phyloP scores from a whole-genome alignment of 2,113 vertebrate genomes.

The Garra rufa region DNA sequence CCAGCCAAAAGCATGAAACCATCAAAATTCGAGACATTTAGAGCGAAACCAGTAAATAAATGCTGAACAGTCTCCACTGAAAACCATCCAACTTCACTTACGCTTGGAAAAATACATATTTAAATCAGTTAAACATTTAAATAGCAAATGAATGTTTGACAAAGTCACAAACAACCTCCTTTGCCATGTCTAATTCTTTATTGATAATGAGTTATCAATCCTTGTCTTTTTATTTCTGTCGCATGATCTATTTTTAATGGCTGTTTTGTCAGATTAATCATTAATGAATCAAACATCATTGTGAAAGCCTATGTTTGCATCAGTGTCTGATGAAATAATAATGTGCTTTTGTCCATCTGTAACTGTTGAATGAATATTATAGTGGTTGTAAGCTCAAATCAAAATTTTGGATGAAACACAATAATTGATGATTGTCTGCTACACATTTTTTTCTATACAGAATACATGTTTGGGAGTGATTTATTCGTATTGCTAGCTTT shows the following conservation, averaged over 20 bases:
- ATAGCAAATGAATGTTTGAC: background rate
- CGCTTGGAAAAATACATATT: background rate
- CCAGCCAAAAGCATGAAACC: too few relatives aligned
- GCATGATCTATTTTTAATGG: conserved; percentile 18
- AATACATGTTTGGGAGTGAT: background rate
- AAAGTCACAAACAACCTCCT: background rate
- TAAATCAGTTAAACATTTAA: background rate
- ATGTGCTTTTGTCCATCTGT: background rate
- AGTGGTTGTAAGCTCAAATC: conserved; percentile 5
- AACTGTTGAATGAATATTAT: background rate
- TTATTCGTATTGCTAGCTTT: background rate
- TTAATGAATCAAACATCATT: conserved; percentile 5
- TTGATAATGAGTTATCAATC: background rate
- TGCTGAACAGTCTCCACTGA: background rate
- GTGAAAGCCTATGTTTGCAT: background rate
- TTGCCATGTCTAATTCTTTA: background rate
- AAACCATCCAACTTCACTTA: background rate
- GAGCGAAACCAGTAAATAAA: background rate
- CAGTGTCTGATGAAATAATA: background rate
- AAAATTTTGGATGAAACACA: background rate
- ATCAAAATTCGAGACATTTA: background rate
- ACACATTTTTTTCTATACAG: background rate
- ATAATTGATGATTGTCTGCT: background rate
- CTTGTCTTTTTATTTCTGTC: background rate
- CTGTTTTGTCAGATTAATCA: conserved; percentile 18